phyloP scores from a whole-genome alignment of 2,797 vertebrate genomes.

The Arrhamphus sclerolepis region DNA sequence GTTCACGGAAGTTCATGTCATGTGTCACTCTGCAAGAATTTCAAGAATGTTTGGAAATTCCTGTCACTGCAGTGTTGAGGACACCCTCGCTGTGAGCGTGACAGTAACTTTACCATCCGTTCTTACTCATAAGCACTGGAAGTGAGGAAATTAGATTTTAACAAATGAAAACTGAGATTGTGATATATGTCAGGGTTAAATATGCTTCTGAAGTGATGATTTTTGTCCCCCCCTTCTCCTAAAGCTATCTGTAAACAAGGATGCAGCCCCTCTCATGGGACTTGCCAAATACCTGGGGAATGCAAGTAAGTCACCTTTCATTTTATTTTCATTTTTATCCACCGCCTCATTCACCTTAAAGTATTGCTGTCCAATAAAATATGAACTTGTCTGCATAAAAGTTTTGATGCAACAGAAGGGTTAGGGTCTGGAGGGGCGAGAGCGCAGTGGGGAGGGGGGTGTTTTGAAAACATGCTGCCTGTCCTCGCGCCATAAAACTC shows the following conservation, averaged over 20 bases:
- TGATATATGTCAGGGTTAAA: too few relatives aligned
- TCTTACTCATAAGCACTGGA: conserved; percentile 20
- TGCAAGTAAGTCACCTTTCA: conserved; percentile 87
- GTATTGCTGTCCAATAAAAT: too few relatives aligned
- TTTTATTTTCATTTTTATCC: not conserved
- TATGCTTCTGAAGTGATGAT: not conserved
- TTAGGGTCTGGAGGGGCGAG: too few relatives aligned
- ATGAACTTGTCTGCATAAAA: too few relatives aligned
- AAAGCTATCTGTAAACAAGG: conserved; percentile 94
- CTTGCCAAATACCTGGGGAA: conserved; percentile 85
- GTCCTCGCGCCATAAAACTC: not conserved
- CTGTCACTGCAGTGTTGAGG: not conserved
- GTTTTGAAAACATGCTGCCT: conserved; percentile 42
- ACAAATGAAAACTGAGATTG: conserved; percentile 1
- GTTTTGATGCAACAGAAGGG: too few relatives aligned
- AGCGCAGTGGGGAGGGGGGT: conserved; percentile 30
- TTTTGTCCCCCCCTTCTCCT: not conserved
- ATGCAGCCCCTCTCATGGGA: conserved; percentile 88
- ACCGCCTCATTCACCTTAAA: not conserved
- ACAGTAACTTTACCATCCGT: conserved; percentile 15
- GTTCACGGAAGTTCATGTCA: conserved; percentile 26
- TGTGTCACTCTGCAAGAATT: conserved; percentile 41
- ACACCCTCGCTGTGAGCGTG: conserved; percentile 6
- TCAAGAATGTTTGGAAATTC: conserved; percentile 46
- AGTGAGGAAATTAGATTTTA: conserved; percentile 23